phyloP scores from a whole-genome alignment of 2,888 invertebrate genomes.

The Cordylochernes scorpioides region DNA sequence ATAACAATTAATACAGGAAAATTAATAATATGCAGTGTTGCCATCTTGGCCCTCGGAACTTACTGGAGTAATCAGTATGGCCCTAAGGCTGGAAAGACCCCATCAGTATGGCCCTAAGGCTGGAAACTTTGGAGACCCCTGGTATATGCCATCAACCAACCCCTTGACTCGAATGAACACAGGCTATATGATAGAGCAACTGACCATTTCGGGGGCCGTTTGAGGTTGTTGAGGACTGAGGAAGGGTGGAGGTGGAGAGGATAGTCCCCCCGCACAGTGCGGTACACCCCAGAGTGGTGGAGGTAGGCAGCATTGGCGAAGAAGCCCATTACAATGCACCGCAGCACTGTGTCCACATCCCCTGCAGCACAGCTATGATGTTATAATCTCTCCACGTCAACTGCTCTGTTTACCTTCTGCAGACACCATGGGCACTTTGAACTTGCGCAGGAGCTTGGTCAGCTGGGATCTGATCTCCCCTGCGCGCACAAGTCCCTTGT shows the following conservation, averaged over 20 bases:
- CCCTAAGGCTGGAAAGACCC: too few relatives aligned
- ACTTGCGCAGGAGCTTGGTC: slow-evolving; percentile 34
- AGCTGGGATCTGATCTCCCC: slow-evolving; percentile 43
- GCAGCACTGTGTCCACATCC: slow-evolving; percentile 38
- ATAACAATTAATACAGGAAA: too few relatives aligned
- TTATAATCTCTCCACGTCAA: too few relatives aligned
- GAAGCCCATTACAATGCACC: slow-evolving; percentile 59
- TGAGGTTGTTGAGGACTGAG: slow-evolving; percentile 48
- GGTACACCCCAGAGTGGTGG: slow-evolving; percentile 47
- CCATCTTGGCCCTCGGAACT: too few relatives aligned
- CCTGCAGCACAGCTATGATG: too few relatives aligned
- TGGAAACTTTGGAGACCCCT: too few relatives aligned
- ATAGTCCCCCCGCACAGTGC: slow-evolving; percentile 46
- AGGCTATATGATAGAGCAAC: too few relatives aligned
- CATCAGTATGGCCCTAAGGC: too few relatives aligned
- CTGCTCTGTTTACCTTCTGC: slow-evolving; percentile 39
- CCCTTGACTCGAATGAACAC: too few relatives aligned
- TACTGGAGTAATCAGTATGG: too few relatives aligned
- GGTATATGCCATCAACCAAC: too few relatives aligned
- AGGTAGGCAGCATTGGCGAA: slow-evolving; percentile 73
- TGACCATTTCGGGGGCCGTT: slow-evolving; percentile 41
- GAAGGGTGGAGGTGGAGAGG: slow-evolving; percentile 56
- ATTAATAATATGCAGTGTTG: too few relatives aligned
- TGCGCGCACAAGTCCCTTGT: slow-evolving; percentile 57
- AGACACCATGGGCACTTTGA: slow-evolving; percentile 38